A percentile compares a stretch with the other conserved stretches of the same genome.
These are phyloP conservation scores for Scaptomyza parva DNA, from an alignment of 2,888 invertebrate genomes.

Conservation along the genomic window DNA sequence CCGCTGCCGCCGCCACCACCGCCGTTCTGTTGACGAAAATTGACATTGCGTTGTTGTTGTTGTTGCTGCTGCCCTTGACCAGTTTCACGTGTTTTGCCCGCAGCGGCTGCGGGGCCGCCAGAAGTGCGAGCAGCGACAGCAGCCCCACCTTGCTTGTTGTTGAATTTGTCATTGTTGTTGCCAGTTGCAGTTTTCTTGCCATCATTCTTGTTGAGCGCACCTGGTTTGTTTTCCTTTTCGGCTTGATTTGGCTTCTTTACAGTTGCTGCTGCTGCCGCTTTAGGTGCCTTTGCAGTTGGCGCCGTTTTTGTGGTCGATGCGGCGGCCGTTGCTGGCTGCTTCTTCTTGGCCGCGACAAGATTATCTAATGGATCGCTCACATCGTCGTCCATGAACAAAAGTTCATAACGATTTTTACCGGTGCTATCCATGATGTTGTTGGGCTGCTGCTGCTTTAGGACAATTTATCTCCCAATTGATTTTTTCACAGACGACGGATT, in stretches of 20 bases:
- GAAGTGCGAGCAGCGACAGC: slow-evolving; percentile 61
- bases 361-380: slow-evolving; percentile 85
- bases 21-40: slow-evolving; percentile 83
- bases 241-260: slow-evolving; percentile 81
- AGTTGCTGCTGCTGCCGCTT: slow-evolving; percentile 44
- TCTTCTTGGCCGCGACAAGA: slow-evolving; percentile 82
- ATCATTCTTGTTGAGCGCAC: slow-evolving; percentile 83
- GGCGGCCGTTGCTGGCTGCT: slow-evolving; percentile 63
- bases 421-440: slow-evolving; percentile 82
- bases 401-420: slow-evolving; percentile 85
- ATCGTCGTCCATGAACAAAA: slow-evolving; percentile 85
- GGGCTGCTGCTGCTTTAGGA: slow-evolving; percentile 38
- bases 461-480: slow-evolving; percentile 56
- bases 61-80: slow-evolving; percentile 76
- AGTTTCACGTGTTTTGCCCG: slow-evolving; percentile 73
- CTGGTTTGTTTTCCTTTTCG: slow-evolving; percentile 84
- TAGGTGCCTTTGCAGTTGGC: slow-evolving; percentile 60
- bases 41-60: slow-evolving; percentile 72
- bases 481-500: slow-evolving; percentile 58
- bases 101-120: slow-evolving; percentile 48
- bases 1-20: slow-evolving; percentile 83
- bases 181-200: slow-evolving; percentile 71
- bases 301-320: slow-evolving; percentile 57
- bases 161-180: slow-evolving; percentile 53
- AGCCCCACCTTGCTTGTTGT: slow-evolving; percentile 75